A percentile compares a stretch with the other conserved stretches of the same genome.
Conservation (phyloP, 1,140 invertebrate species). For the Meteorus sp. region DNA sequence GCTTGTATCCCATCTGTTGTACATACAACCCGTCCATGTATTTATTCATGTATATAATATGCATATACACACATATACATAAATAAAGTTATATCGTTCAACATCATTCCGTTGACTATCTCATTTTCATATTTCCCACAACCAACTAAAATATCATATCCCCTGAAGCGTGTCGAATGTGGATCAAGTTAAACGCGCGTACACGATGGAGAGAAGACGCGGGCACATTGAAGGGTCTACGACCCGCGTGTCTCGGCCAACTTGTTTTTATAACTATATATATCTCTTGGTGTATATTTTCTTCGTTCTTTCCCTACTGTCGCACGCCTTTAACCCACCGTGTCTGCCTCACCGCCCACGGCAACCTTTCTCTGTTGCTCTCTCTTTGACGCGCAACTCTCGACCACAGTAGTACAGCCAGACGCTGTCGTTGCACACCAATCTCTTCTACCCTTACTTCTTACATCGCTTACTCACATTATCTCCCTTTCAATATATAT, state of each 20-base stretch:
- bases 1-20: not conserved
- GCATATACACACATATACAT: not conserved
- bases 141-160: slow-evolving; percentile 1
- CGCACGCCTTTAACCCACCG: not conserved
- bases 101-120: not conserved
- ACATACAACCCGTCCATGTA: no score
- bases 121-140: not conserved
- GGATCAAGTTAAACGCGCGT: slow-evolving; percentile 4
- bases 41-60: no score
- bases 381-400: no score
- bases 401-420: no score
- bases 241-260: slow-evolving; percentile 9
- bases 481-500: no score
- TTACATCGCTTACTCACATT: no score
- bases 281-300: not conserved
- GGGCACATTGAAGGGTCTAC: not conserved
- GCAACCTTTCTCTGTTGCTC: no score
- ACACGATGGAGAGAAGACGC: not conserved
- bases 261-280: no score
- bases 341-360: slow-evolving; percentile 1
- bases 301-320: not conserved
- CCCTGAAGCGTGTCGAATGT: slow-evolving; percentile 11
- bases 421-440: no score
- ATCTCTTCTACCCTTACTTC: no score
- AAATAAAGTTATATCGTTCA: not conserved